These are phyloP conservation scores for Drosophila nasuta DNA, from an alignment of 1,140 invertebrate species.

Conservation along the genomic window DNA sequence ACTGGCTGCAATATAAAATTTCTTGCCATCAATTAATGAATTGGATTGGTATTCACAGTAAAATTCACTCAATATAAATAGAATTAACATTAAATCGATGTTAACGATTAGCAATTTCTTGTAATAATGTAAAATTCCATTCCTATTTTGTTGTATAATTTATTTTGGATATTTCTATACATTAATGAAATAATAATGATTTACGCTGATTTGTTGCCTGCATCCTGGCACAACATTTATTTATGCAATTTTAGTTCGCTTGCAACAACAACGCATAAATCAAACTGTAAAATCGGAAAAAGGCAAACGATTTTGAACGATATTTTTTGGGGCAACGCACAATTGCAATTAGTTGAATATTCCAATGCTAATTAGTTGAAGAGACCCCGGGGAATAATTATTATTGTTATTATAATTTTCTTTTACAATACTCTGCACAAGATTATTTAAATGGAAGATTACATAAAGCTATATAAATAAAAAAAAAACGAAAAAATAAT, in stretches of 20 bases:
- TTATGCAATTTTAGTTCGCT: slow-evolving; percentile 8
- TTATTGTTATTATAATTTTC: slow-evolving; percentile 37
- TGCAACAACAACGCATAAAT: slow-evolving; percentile 24
- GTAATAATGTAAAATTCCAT: neutral
- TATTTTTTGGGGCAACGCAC: slow-evolving; percentile 19
- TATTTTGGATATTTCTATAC: slow-evolving; percentile 25
- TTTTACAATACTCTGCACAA: neutral
- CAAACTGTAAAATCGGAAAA: slow-evolving; percentile 8
- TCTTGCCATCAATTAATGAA: neutral
- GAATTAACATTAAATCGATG: neutral
- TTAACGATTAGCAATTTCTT: neutral
- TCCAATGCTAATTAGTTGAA: slow-evolving; percentile 57
- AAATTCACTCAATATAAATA: neutral
- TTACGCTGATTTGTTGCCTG: slow-evolving; percentile 44
- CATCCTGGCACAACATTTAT: slow-evolving; percentile 22
- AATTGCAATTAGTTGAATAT: slow-evolving; percentile 63
- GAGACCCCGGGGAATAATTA: slow-evolving; percentile 16
- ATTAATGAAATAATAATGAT: slow-evolving; percentile 51
- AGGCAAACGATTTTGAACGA: neutral
- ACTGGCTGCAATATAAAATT: too few relatives aligned
- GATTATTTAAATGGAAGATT: neutral
- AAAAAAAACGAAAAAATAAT: too few relatives aligned
- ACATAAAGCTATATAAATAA: neutral
- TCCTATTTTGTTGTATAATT: slow-evolving; percentile 8
- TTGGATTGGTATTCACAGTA: neutral